Evolutionary conservation across 1,140 invertebrate species (phyloP).

Genomic region (Drosophila saltans): DNA sequence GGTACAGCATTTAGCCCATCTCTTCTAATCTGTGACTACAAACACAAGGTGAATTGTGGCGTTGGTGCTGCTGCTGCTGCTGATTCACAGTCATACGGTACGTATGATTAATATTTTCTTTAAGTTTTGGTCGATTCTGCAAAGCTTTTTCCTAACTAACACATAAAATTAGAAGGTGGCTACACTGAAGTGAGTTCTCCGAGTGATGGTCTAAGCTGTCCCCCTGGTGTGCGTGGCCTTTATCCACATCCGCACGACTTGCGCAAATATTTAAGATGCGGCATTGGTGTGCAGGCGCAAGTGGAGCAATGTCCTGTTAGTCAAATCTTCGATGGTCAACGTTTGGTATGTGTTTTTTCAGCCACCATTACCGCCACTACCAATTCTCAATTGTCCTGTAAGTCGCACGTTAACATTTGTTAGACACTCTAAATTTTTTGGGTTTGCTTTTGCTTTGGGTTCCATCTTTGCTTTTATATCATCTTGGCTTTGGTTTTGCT

Average conservation of each 20-base stretch:
- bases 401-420: slow-evolving; percentile 30
- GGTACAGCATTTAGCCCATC: slow-evolving; percentile 87
- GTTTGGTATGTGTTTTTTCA: slow-evolving; percentile 86
- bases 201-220: slow-evolving; percentile 36
- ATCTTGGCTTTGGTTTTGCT: slow-evolving; percentile 47
- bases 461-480: background rate
- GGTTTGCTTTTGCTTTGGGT: slow-evolving; percentile 29
- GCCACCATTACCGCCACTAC: slow-evolving; percentile 84
- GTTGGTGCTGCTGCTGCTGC: background rate
- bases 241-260: slow-evolving; percentile 86
- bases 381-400: slow-evolving; percentile 48
- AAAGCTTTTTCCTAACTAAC: slow-evolving; percentile 41
- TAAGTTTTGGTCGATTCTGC: background rate
- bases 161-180: slow-evolving; percentile 27
- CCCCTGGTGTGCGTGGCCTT: slow-evolving; percentile 80
- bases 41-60: slow-evolving; percentile 85
- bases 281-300: slow-evolving; percentile 84
- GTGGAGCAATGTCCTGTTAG: slow-evolving; percentile 86
- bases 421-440: background rate
- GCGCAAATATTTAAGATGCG: slow-evolving; percentile 87
- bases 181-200: background rate
- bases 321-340: slow-evolving; percentile 86
- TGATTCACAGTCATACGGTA: slow-evolving; percentile 31
- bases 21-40: slow-evolving; percentile 86
- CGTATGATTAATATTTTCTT: slow-evolving; percentile 18